Evolutionary conservation across 1,140 invertebrate species (phyloP), one percentile per base, ranked within the genome.

Genomic region (Euborellia annulipes): DNA sequence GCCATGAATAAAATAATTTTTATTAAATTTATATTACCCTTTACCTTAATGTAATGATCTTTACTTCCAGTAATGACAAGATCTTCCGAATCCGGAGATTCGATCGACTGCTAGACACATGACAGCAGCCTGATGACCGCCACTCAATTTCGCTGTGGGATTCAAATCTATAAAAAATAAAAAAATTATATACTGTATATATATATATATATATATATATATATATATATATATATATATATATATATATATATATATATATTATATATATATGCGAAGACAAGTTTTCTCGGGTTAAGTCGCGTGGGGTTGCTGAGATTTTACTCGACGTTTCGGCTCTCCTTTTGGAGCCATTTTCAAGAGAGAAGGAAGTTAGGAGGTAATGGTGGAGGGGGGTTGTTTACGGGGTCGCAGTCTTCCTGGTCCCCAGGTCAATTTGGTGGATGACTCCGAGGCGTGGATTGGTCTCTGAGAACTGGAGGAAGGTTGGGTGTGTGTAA

Each of bases 61-160:
- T 90, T 89, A 14, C 85, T 89, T 16, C 87, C 87, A 7, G 86
- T 85, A 18, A 85, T 76, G 1, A 92, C 71, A 43, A 72, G 62
- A 45, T 77, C 75, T 16, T 75, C 72, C 36, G 68, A 60, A 11
- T 73, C 68, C n/a, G 2, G 58, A 58, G 2, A 62, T 49, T 18
- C 55, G 52, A 41, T 60, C 62, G 1, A 82, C 71, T 6, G 81
- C 76, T 32, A 90, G 58, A 53, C 84, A 87, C 82, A 88, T 90
- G 14, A 91, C 79, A 8, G 84, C 78, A 11, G 87, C 85, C 48
- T 84, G 77, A 62, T 91, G 86, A 1, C 82, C 82, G n/a, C 85
- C 85, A 61, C 71, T 78, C 32, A 89, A 58, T 61, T 84, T 83
- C 19, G 80, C 82, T 44, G 79, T 70, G 40, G n/a, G 75, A 75